Conservation (phyloP, 2,113 vertebrate genomes). For the Nyctereutes procyonoides region DNA sequence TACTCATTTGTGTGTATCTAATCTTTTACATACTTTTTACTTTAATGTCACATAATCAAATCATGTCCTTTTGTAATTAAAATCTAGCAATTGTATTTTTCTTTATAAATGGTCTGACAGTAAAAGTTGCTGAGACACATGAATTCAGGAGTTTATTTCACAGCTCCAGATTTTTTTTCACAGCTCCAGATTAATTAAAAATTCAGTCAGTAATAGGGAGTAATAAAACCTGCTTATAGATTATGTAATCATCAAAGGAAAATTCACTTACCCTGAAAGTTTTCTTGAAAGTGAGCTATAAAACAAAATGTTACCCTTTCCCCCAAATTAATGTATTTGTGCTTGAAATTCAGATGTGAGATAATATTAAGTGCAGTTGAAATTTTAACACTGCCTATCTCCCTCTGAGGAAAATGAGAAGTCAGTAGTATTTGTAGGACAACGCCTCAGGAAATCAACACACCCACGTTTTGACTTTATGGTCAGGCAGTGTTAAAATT, state of each 20-base stretch:
- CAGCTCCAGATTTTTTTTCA: slow-evolving; percentile 34
- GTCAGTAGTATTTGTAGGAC: slow-evolving; percentile 44
- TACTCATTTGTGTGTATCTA: neutral
- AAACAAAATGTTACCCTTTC: slow-evolving; percentile 65
- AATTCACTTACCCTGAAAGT: slow-evolving; percentile 66
- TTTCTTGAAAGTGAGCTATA: slow-evolving; percentile 74
- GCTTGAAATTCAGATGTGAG: slow-evolving; percentile 74
- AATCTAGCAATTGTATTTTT: slow-evolving; percentile 30
- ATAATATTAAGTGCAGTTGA: slow-evolving; percentile 54
- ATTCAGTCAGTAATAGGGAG: slow-evolving; percentile 27
- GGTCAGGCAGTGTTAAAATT: slow-evolving; percentile 87
- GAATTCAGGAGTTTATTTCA: slow-evolving; percentile 39
- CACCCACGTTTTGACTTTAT: slow-evolving; percentile 44
- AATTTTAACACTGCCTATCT: slow-evolving; percentile 88
- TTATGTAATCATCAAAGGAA: slow-evolving; percentile 64
- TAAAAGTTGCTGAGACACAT: slow-evolving; percentile 51
- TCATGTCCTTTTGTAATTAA: slow-evolving; percentile 38
- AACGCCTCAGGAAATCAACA: slow-evolving; percentile 49
- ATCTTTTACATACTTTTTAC: slow-evolving; percentile 24
- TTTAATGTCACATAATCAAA: slow-evolving; percentile 60
- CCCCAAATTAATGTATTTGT: slow-evolving; percentile 70
- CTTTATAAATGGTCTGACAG: slow-evolving; percentile 31
- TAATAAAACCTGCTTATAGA: slow-evolving; percentile 36
- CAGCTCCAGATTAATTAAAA: slow-evolving; percentile 53
- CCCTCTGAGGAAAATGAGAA: slow-evolving; percentile 45